Conservation (phyloP, 2,113 vertebrate species). For the Micronycteris hirsuta region DNA sequence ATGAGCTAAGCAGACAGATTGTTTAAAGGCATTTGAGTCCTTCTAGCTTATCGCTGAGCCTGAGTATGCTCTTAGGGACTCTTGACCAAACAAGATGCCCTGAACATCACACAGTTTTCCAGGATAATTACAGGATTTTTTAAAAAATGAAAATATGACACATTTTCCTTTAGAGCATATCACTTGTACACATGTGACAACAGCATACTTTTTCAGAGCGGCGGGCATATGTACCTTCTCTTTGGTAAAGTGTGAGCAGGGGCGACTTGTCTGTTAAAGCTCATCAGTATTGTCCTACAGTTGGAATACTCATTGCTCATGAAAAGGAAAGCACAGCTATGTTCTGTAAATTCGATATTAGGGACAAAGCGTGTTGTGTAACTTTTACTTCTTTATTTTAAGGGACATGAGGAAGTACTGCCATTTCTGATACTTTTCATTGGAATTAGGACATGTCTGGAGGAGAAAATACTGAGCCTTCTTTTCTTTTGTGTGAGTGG, state of each 20-base stretch:
- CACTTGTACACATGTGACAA: neutral
- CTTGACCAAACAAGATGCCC: neutral
- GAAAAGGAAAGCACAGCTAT: neutral
- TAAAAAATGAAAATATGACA: neutral
- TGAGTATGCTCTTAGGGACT: neutral
- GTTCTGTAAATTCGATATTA: neutral
- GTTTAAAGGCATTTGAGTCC: neutral
- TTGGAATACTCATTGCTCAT: neutral
- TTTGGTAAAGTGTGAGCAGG: neutral
- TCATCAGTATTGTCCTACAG: neutral
- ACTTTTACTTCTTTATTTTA: neutral
- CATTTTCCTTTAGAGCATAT: neutral
- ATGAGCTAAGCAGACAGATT: too few relatives aligned
- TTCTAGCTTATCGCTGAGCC: neutral
- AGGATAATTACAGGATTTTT: neutral
- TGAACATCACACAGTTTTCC: neutral
- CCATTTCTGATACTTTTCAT: neutral
- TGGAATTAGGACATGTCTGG: conserved; percentile 31
- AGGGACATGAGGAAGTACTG: neutral
- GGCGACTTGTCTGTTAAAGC: neutral
- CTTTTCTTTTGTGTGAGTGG: conserved; percentile 34
- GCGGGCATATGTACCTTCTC: neutral
- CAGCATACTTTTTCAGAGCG: neutral
- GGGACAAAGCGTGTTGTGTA: neutral
- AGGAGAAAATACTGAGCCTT: conserved; percentile 25